These are phyloP conservation scores for Tigriopus californicus DNA, from an alignment of 2,888 invertebrate species.

Conservation along the genomic window DNA sequence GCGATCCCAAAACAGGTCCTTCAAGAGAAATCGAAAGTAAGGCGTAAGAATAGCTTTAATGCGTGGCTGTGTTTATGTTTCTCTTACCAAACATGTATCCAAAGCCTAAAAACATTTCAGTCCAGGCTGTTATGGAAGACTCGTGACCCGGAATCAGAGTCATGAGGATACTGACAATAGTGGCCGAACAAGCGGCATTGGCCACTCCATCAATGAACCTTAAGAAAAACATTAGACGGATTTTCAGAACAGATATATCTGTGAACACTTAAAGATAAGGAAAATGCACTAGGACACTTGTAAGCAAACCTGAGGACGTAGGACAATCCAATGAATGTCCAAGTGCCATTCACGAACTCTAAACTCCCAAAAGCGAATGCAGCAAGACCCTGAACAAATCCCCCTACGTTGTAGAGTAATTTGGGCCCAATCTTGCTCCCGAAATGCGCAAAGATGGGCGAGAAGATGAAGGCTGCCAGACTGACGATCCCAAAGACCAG, in stretches of 20 bases:
- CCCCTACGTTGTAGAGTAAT: neutral
- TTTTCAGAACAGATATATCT: neutral
- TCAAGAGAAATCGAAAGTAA: too few relatives aligned
- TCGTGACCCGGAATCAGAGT: neutral
- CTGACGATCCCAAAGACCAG: neutral
- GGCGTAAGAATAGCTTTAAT: too few relatives aligned
- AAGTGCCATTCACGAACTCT: neutral
- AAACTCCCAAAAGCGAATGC: neutral
- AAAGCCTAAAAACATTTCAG: neutral
- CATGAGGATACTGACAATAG: neutral
- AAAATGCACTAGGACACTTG: too few relatives aligned
- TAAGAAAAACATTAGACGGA: too few relatives aligned
- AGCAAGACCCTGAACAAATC: neutral
- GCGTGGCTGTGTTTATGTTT: too few relatives aligned
- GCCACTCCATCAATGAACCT: conserved; percentile 1
- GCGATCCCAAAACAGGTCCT: too few relatives aligned
- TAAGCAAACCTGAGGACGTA: neutral
- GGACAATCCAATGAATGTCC: neutral
- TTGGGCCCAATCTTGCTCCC: neutral
- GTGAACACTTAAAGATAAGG: too few relatives aligned
- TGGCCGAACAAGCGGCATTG: neutral
- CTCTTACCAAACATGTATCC: neutral
- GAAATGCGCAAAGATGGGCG: neutral
- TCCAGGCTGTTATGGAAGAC: neutral
- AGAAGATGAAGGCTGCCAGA: neutral